Evolutionary conservation across 2,888 invertebrate species (phyloP), one percentile per base, ranked within the genome.

Genomic region (Orthonychiurus folsomi): DNA sequence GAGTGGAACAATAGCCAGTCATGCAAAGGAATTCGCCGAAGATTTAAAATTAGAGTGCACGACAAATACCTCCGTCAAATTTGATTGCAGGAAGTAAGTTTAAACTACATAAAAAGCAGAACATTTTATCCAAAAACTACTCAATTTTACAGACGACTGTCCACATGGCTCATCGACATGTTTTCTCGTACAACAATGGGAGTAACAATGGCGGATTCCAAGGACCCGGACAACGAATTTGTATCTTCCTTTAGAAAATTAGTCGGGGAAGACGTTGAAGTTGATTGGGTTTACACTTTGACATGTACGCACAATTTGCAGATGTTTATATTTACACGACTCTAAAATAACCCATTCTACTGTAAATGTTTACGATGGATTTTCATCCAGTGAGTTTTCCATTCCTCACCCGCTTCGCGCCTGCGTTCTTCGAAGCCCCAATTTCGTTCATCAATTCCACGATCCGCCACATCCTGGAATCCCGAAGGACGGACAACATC

Each of bases 181-280:
- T 68, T 70, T 66, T 64, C 66, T 18, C 59, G 63, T 53, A 63
- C 62, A 21, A 63, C 63, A 28, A 56, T 70, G 1, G 66, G 66
- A 48, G 61, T 68, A 47, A 53, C 62, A 28, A 28, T 69, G 60
- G 68, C 64, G 26, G 58, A 66, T 57, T 20, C 59, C 3, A 66
- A 64, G 50, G 61, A 69, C 52, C 65, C 66, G 15, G 61, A 69
- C 56, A 69, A 70, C 61, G 61, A 69, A 52, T 70, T 70, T 65
- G 69, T 64, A 15, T 9, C 23, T 5, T 65, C 69, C 5, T 69
- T 69, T 52, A 59, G 66, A 3, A 59, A 47, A 23, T 56, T 70
- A 59, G 64, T 70, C 60, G 68, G 66, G 12, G 69, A 68, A 55
- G 61, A 69, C 26, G 26, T 62, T 12, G 52, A 56, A 2, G 50